Percentiles rank a stretch among this genome's conserved stretches.
Conservation (phyloP, 2,888 invertebrate genomes). For the Tetropium fuscum region DNA sequence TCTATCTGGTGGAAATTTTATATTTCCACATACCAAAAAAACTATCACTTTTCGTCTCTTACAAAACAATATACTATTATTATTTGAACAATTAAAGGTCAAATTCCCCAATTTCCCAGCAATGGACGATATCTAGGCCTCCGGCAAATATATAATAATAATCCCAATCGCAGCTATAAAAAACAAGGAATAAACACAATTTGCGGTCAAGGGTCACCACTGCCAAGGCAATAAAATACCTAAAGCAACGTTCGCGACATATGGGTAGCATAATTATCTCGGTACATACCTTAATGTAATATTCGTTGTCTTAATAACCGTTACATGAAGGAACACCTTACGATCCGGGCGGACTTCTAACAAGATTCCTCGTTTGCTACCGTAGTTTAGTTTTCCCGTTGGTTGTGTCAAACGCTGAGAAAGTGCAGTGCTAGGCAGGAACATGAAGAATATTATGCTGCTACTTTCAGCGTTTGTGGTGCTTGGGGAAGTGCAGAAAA, state of each 20-base stretch:
- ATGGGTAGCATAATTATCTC: constrained; percentile 15
- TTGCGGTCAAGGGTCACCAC: constrained; percentile 29
- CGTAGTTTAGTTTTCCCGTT: not conserved
- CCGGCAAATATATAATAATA: too few species aligned
- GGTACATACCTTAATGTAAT: not conserved
- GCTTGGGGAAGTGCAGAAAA: constrained; percentile 6
- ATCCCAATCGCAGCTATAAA: too few species aligned
- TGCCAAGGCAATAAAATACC: constrained; percentile 38
- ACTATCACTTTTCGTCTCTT: too few species aligned
- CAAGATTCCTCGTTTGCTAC: not conserved
- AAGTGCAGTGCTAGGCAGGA: not conserved
- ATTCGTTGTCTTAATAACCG: too few species aligned
- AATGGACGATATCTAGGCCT: too few species aligned
- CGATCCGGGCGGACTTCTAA: not conserved
- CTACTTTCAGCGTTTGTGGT: constrained; percentile 6
- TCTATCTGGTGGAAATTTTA: too few species aligned
- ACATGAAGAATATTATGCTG: constrained; percentile 6
- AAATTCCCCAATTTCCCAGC: too few species aligned
- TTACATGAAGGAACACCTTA: constrained; percentile 8
- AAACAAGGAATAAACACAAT: too few species aligned
- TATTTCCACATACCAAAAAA: too few species aligned
- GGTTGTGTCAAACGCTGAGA: too few species aligned
- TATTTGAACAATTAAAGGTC: too few species aligned
- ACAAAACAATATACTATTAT: too few species aligned
- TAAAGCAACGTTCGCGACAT: constrained; percentile 9